Percentiles rank a stretch among this genome's conserved stretches.
phyloP scores from a whole-genome alignment of 2,888 invertebrate genomes.

The Asteroscopus sphinx region DNA sequence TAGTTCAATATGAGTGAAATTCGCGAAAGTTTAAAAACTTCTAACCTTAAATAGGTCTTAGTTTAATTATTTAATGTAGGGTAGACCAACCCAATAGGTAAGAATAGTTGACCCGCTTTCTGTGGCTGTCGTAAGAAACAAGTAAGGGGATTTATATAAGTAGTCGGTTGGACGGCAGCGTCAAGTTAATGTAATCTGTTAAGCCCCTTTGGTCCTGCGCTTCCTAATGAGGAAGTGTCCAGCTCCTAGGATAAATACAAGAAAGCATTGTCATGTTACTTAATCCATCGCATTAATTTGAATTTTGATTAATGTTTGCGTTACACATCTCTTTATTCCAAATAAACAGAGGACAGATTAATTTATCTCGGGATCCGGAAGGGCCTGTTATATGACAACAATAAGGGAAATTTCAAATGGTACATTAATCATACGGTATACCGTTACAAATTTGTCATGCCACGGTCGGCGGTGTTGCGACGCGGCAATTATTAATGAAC shows the following conservation, averaged over 20 bases:
- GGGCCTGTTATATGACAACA: slow-evolving; percentile 65
- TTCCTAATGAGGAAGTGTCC: slow-evolving; percentile 37
- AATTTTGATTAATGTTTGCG: slow-evolving; percentile 32
- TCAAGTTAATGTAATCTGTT: slow-evolving; percentile 43
- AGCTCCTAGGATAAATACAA: slow-evolving; percentile 26
- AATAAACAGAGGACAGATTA: slow-evolving; percentile 50
- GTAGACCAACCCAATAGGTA: no score
- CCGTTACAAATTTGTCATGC: slow-evolving; percentile 77
- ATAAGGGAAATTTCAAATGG: slow-evolving; percentile 74
- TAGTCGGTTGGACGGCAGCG: slow-evolving; percentile 22
- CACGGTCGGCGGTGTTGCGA: slow-evolving; percentile 65
- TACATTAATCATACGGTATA: slow-evolving; percentile 73
- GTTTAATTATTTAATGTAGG: no score
- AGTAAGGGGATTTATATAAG: slow-evolving; percentile 38
- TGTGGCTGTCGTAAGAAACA: slow-evolving; percentile 34
- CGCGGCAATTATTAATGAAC: slow-evolving; percentile 77
- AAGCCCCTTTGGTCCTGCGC: slow-evolving; percentile 32
- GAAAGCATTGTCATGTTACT: slow-evolving; percentile 25
- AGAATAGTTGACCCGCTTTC: neutral
- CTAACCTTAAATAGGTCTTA: no score
- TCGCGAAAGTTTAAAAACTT: no score
- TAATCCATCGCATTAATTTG: slow-evolving; percentile 33
- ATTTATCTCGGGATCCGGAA: slow-evolving; percentile 47
- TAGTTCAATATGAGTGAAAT: no score
- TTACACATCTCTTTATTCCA: slow-evolving; percentile 37